These are phyloP conservation scores for Nemotelus nigrinus DNA, from an alignment of 2,888 invertebrate genomes.

Conservation along the genomic window DNA sequence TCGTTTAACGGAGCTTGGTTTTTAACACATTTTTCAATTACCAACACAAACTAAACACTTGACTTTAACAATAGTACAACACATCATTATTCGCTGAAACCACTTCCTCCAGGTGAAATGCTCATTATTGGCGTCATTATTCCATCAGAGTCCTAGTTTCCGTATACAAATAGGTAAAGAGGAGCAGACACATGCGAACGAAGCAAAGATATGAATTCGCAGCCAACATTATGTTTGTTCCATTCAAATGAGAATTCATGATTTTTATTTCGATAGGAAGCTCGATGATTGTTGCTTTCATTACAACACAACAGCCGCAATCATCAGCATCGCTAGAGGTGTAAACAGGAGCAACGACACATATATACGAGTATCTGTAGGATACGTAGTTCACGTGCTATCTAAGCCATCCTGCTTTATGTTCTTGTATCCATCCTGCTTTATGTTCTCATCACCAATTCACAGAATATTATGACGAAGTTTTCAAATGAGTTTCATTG, in stretches of 20 bases:
- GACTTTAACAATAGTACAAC: too few relatives aligned
- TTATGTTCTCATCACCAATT: not conserved
- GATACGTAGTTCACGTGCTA: too few relatives aligned
- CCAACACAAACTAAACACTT: too few relatives aligned
- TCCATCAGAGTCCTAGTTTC: not conserved
- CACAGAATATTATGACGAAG: conserved; percentile 30
- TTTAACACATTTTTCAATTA: too few relatives aligned
- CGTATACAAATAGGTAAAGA: not conserved
- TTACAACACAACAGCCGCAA: not conserved
- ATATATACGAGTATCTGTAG: too few relatives aligned
- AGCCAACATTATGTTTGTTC: conserved; percentile 9
- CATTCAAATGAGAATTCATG: conserved; percentile 40
- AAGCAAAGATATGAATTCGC: conserved; percentile 18
- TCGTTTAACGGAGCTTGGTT: too few relatives aligned
- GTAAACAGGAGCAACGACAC: too few relatives aligned
- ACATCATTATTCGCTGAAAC: too few relatives aligned
- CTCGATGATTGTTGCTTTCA: conserved; percentile 11
- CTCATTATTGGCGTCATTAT: conserved; percentile 6
- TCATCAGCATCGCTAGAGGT: not conserved
- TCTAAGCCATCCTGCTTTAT: too few relatives aligned
- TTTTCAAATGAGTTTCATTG: conserved; percentile 44
- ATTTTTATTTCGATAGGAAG: conserved; percentile 28
- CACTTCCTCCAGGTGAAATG: not conserved
- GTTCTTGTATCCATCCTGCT: not conserved
- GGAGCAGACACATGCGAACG: not conserved